Percentiles rank a stretch among this genome's conserved stretches.
Conservation (phyloP, 35 echinoderm and acorn worm genomes). For the Ophioderma brevispina region DNA sequence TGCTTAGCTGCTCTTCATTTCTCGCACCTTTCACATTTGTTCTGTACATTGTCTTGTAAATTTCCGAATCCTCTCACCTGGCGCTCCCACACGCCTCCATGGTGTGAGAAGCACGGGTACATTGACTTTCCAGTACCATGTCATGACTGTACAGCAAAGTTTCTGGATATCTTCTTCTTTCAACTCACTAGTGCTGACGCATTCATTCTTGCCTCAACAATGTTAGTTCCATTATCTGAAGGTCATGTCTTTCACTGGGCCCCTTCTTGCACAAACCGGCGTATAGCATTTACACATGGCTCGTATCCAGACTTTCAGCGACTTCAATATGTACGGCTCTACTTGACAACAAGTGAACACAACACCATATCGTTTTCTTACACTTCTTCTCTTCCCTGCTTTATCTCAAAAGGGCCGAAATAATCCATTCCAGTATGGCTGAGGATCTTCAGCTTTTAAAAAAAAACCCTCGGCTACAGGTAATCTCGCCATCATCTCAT, state of each 20-base stretch:
- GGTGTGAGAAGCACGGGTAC: conserved; percentile 29
- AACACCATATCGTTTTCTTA: conserved; percentile 33
- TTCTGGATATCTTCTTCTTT: background rate
- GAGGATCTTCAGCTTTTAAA: conserved; percentile 14
- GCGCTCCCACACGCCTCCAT: conserved; percentile 51
- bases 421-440: conserved; percentile 33
- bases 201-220: conserved; percentile 38
- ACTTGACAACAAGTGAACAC: background rate
- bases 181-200: background rate
- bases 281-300: conserved; percentile 39
- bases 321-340: conserved; percentile 25
- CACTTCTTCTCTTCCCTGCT: background rate
- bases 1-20: conserved; percentile 64
- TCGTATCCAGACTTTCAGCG: conserved; percentile 25
- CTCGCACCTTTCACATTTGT: conserved; percentile 18
- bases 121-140: conserved; percentile 38
- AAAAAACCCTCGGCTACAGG: background rate
- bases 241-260: conserved; percentile 20
- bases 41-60: background rate
- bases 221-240: conserved; percentile 53
- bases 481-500: conserved; percentile 59
- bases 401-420: conserved; percentile 21
- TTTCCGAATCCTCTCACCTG: conserved; percentile 25
- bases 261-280: conserved; percentile 47
- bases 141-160: background rate